Evolutionary conservation across 2,888 invertebrate species (phyloP).

Genomic region (Cheilosia vernalis): DNA sequence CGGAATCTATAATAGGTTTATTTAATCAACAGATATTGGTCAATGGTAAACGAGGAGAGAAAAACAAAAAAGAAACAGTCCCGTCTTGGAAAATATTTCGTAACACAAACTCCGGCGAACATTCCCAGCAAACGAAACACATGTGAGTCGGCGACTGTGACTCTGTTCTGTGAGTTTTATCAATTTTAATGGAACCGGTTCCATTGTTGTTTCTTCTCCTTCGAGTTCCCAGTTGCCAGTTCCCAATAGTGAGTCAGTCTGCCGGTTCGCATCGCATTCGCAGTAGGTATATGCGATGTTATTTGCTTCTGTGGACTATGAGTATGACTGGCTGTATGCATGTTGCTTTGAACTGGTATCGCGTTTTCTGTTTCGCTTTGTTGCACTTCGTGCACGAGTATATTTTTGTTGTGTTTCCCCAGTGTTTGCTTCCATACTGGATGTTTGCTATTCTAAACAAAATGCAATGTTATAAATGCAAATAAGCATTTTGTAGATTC

Average conservation of each 20-base stretch:
- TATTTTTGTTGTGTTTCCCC: conserved; percentile 3
- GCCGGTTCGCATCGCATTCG: background rate
- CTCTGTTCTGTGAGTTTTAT: conserved; percentile 25
- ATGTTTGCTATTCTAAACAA: conserved; percentile 4
- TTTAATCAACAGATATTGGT: conserved; percentile 6
- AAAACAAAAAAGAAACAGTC: background rate
- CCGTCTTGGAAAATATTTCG: conserved; percentile 30
- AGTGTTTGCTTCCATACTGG: background rate
- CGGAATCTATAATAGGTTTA: background rate
- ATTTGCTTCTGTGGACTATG: background rate
- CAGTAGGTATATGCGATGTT: background rate
- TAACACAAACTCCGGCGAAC: conserved; percentile 45
- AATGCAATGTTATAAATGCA: conserved; percentile 38
- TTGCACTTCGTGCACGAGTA: conserved; percentile 51
- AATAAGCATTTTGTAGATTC: conserved; percentile 49
- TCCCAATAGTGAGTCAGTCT: background rate
- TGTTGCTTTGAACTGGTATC: conserved; percentile 59
- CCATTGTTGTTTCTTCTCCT: conserved; percentile 47
- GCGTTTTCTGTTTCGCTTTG: conserved; percentile 66
- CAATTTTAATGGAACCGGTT: conserved; percentile 58
- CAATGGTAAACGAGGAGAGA: background rate
- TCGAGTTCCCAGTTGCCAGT: background rate
- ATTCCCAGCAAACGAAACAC: conserved; percentile 54
- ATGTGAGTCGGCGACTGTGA: conserved; percentile 28
- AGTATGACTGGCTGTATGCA: background rate